Evolutionary conservation across 1,140 invertebrate species (phyloP).

Genomic region (Euura lappo): DNA sequence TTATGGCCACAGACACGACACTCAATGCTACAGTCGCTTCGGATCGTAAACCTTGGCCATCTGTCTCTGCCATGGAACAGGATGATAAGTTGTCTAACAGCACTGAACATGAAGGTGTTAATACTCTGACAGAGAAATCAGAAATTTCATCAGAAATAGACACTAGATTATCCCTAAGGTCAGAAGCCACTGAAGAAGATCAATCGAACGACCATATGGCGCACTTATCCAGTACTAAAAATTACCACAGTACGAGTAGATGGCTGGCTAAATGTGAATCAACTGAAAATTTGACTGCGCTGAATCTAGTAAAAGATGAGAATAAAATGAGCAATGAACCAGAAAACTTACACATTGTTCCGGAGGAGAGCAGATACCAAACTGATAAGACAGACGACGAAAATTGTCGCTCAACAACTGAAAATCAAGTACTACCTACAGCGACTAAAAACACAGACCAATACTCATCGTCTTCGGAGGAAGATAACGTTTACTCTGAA

Average conservation of each 20-base stretch:
- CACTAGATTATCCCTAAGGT: slow-evolving; percentile 3
- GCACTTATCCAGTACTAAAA: background rate
- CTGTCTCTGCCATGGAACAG: background rate
- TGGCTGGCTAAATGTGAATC: background rate
- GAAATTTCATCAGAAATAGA: background rate
- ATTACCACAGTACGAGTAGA: background rate
- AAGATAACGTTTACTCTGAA: background rate
- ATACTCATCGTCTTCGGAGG: background rate
- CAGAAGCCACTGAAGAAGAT: background rate
- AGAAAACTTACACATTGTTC: background rate
- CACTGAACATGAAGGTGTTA: background rate
- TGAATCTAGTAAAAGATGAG: background rate
- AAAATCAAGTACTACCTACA: background rate
- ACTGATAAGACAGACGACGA: background rate
- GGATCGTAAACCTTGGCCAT: background rate
- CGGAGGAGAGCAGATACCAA: too few relatives aligned
- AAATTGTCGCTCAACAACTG: background rate
- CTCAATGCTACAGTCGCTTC: background rate
- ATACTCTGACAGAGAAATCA: background rate
- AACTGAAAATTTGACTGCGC: background rate
- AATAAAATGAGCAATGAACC: background rate
- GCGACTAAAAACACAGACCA: background rate
- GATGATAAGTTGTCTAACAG: background rate
- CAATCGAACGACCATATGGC: background rate
- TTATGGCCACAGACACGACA: background rate